Evolutionary conservation across 2,113 vertebrate species (phyloP), one percentile per base, ranked within the genome.

Genomic region (Labeo rohita): DNA sequence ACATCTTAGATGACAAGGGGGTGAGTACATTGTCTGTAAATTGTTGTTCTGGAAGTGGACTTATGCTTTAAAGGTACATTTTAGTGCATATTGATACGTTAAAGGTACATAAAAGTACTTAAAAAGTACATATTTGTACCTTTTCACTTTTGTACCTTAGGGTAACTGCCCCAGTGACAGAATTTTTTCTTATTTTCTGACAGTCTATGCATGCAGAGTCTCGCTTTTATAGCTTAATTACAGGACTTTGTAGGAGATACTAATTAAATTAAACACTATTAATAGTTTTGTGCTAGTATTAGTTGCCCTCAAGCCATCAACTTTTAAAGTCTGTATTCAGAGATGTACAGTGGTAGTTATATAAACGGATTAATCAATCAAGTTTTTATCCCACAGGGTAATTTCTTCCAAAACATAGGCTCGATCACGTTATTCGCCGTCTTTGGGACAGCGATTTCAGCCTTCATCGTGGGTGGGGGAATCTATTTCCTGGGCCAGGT

Each of bases 321-420:
- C 16, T 45, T 21, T 49, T 74, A 6, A 28, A 68, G 10, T 43
- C n/a, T 23, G n/a, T 11, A 61, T 23, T 23, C 23, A 49, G 65
- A 28, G 65, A 80, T 21, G 13, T 56, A 56, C 56, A n/a, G 34
- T 2, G 2, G 9, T 52, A 8, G 3, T 6, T 16, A 43, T 45
- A 74, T 23, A 47, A 23, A 49, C 11, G 5, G 43, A 23, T 75
- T 74, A 10, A 28, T 66, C 21, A 87, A 5, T 87, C 70, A 86
- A 8, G 3, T 65, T 12, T 89, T 54, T 92, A 12, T 70, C 59
- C 52, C 78, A 0, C 66, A 99, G 98, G 98, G 98, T 82, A 99
- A 99, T 93, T 99, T 99, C 93, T 99, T 99, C 91, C 98, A 99
- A 92, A 99, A 99, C 90, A 99, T 99, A 5, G 98, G 98, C 77